Conservation (phyloP, 2,797 vertebrate genomes). For the Crax fasciolata region DNA sequence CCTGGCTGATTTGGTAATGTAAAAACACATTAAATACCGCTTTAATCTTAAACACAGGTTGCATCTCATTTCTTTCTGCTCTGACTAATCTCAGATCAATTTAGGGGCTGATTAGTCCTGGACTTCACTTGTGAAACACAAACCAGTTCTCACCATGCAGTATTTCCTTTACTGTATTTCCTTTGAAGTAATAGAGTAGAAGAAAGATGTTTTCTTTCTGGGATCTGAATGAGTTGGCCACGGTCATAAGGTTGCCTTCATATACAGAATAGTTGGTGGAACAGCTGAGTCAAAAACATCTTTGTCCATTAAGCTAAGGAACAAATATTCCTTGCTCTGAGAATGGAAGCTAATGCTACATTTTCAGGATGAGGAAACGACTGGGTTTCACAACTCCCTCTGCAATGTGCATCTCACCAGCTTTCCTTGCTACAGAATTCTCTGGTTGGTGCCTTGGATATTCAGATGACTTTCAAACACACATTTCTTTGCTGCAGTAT, state of each 20-base stretch:
- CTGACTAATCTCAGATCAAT: neutral
- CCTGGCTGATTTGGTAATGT: neutral
- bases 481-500: neutral
- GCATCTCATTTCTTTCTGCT: neutral
- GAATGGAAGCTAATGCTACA: neutral
- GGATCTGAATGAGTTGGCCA: neutral
- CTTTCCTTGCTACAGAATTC: neutral
- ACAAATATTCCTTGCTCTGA: neutral
- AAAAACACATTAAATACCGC: neutral
- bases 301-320: neutral
- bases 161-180: neutral
- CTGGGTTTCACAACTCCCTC: neutral
- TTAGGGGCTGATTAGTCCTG: neutral
- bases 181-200: neutral
- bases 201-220: neutral
- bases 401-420: neutral
- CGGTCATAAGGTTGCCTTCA: neutral
- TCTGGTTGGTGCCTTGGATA: neutral
- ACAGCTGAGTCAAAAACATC: neutral
- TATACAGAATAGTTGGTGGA: neutral
- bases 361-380: neutral
- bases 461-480: neutral
- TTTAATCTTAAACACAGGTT: neutral
- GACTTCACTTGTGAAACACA: neutral
- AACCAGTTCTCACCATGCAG: neutral